These are phyloP conservation scores for Cirrhinus mrigala DNA, from an alignment of 2,797 vertebrate genomes.

Conservation along the genomic window DNA sequence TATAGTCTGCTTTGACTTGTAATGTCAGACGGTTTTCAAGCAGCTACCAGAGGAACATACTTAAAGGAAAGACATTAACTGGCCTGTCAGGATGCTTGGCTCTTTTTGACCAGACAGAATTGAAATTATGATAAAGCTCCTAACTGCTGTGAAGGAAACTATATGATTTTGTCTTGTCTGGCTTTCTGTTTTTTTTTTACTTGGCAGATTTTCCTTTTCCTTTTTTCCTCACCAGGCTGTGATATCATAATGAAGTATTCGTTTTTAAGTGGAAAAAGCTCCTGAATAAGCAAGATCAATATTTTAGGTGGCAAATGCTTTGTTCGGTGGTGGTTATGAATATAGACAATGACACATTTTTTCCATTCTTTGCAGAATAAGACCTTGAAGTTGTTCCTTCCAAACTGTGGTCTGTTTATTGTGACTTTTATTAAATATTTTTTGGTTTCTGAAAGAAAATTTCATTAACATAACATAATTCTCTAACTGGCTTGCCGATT, in stretches of 20 bases:
- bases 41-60: constrained; percentile 22
- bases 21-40: constrained; percentile 19
- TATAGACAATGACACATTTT: neutral
- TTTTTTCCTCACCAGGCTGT: neutral
- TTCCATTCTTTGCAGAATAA: neutral
- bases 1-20: constrained; percentile 28
- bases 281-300: neutral
- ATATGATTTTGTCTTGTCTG: neutral
- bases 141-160: neutral
- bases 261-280: neutral
- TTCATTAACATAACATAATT: neutral
- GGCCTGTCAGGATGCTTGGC: neutral
- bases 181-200: neutral
- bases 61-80: constrained; percentile 21
- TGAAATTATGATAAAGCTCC: constrained; percentile 6
- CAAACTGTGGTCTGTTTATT: constrained; percentile 19
- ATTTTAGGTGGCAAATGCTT: neutral
- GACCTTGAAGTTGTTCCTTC: constrained; percentile 12
- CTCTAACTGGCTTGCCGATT: constrained; percentile 3
- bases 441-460: neutral
- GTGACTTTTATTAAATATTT: constrained; percentile 9
- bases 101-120: constrained; percentile 5
- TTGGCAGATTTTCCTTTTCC: neutral
- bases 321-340: constrained; percentile 7
- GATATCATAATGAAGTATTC: neutral